Conservation (phyloP, 1,140 invertebrate species). For the Drosophila varians region DNA sequence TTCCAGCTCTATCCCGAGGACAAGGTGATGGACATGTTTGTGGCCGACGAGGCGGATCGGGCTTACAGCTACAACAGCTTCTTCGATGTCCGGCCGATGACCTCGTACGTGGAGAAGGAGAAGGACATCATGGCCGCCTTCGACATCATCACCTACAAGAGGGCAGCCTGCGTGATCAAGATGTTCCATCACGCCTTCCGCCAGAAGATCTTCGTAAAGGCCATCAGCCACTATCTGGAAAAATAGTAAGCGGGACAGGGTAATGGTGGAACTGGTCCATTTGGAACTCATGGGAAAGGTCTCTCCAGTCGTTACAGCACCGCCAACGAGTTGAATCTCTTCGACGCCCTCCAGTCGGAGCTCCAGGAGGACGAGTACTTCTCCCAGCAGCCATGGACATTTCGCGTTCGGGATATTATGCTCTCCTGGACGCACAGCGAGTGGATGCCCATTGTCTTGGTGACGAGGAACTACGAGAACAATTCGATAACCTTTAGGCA, state of each 20-base stretch:
- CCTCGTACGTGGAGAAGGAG: slow-evolving; percentile 88
- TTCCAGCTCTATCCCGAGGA: slow-evolving; percentile 86
- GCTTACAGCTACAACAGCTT: slow-evolving; percentile 78
- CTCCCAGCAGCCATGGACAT: slow-evolving; percentile 39
- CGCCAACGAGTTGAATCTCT: slow-evolving; percentile 69
- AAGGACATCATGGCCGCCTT: slow-evolving; percentile 90
- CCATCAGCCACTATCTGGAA: slow-evolving; percentile 76
- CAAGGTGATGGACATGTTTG: slow-evolving; percentile 92
- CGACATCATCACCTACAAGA: slow-evolving; percentile 91
- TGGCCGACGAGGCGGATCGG: slow-evolving; percentile 84
- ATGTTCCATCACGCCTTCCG: slow-evolving; percentile 84
- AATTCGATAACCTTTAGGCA: slow-evolving; percentile 83
- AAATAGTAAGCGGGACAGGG: slow-evolving; percentile 69
- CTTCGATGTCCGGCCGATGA: slow-evolving; percentile 89
- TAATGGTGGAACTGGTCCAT: slow-evolving; percentile 62
- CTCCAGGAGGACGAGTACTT: slow-evolving; percentile 73
- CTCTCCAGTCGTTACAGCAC: slow-evolving; percentile 70
- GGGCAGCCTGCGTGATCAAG: slow-evolving; percentile 84
- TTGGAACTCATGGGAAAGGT: slow-evolving; percentile 76
- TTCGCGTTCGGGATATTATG: slow-evolving; percentile 80
- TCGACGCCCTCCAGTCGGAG: slow-evolving; percentile 84
- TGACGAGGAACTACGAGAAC: slow-evolving; percentile 84
- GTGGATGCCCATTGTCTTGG: slow-evolving; percentile 85
- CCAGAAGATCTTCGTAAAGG: slow-evolving; percentile 73
- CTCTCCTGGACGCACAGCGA: slow-evolving; percentile 85